phyloP scores from a whole-genome alignment of 2,888 invertebrate species.

The Terebella lapidaria region DNA sequence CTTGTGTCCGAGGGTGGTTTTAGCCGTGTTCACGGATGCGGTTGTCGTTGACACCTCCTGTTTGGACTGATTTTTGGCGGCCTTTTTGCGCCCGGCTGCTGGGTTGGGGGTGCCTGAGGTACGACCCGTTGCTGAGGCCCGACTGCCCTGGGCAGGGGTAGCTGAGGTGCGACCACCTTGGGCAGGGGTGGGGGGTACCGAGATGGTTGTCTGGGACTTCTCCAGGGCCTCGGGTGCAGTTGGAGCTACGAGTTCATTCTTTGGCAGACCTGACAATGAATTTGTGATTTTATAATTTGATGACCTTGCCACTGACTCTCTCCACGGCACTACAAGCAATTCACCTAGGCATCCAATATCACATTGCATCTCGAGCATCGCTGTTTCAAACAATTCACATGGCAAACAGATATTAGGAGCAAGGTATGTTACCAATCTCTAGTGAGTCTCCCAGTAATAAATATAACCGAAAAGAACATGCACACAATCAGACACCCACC shows the following conservation, averaged over 20 bases:
- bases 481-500: conserved; percentile 27
- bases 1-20: conserved; percentile 46
- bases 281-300: background rate
- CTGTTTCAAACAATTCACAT: too few relatives aligned
- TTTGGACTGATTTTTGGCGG: background rate
- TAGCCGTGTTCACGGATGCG: conserved; percentile 42
- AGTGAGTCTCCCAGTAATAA: too few relatives aligned
- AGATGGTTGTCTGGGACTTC: conserved; percentile 1
- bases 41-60: conserved; percentile 24
- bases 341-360: too few relatives aligned
- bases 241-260: conserved; percentile 32
- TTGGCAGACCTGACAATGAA: conserved; percentile 27
- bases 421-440: too few relatives aligned
- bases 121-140: background rate
- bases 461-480: too few relatives aligned
- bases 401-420: too few relatives aligned
- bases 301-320: background rate
- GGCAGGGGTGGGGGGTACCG: background rate
- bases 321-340: too few relatives aligned
- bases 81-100: background rate
- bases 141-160: too few relatives aligned
- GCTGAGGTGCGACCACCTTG: too few relatives aligned
- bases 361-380: too few relatives aligned
- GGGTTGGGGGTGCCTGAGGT: background rate
- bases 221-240: background rate